phyloP scores from a whole-genome alignment of 2,888 invertebrate species.

The Zygaena filipendulae region DNA sequence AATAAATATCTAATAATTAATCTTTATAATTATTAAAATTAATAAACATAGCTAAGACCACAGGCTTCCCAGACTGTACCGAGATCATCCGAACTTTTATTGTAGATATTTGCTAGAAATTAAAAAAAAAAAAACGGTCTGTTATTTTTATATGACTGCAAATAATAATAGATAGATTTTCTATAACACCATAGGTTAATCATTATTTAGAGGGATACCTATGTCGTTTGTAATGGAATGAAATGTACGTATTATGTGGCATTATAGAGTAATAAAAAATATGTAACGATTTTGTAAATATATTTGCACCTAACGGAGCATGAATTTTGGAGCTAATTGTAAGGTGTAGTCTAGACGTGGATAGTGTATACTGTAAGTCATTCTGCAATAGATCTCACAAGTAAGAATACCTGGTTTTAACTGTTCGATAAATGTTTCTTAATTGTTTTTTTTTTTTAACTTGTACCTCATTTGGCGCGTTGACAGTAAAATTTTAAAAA shows the following conservation, averaged over 20 bases:
- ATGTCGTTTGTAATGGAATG: too few relatives aligned
- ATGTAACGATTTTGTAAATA: slow-evolving; percentile 21
- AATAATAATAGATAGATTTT: slow-evolving; percentile 60
- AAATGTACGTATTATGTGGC: too few relatives aligned
- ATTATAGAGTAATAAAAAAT: too few relatives aligned
- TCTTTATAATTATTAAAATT: slow-evolving; percentile 36
- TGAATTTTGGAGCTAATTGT: slow-evolving; percentile 14
- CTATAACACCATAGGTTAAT: slow-evolving; percentile 54
- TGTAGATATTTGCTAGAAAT: slow-evolving; percentile 60
- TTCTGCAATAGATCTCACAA: too few relatives aligned
- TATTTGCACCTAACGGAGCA: slow-evolving; percentile 14
- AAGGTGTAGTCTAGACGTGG: slow-evolving; percentile 12
- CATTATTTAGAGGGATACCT: slow-evolving; percentile 27
- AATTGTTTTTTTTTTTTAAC: too few relatives aligned
- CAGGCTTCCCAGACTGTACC: slow-evolving; percentile 51
- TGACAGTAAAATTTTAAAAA: too few relatives aligned
- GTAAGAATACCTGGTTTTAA: too few relatives aligned
- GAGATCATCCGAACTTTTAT: slow-evolving; percentile 46
- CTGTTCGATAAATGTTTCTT: too few relatives aligned
- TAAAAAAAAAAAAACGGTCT: slow-evolving; percentile 34
- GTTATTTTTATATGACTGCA: slow-evolving; percentile 68
- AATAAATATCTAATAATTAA: too few relatives aligned
- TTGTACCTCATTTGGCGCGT: too few relatives aligned
- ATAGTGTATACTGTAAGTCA: too few relatives aligned
- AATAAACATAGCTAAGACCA: slow-evolving; percentile 43